Evolutionary conservation across 2,797 vertebrate species (phyloP).

Genomic region (Gephyroberyx darwinii): DNA sequence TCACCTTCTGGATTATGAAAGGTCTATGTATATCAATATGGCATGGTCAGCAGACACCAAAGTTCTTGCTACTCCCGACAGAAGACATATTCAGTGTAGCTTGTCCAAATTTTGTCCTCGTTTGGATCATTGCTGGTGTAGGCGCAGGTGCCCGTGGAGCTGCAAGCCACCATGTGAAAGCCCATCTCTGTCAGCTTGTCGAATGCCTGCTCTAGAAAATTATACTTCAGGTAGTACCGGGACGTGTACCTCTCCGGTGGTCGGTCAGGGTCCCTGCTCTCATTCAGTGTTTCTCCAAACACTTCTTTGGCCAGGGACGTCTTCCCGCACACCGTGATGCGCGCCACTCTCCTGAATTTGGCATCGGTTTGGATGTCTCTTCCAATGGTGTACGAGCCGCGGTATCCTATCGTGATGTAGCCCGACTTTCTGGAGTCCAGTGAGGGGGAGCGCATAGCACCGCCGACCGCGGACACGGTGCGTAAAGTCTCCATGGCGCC

Average conservation of each 20-base stretch:
- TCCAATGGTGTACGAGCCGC: constrained; percentile 91
- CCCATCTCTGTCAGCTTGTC: constrained; percentile 91
- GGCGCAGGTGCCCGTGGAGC: constrained; percentile 92
- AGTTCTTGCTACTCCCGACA: constrained; percentile 86
- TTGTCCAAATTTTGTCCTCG: constrained; percentile 96
- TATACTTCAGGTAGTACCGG: constrained; percentile 93
- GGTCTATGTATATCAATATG: constrained; percentile 51
- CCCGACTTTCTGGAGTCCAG: constrained; percentile 84
- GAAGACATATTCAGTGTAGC: constrained; percentile 97
- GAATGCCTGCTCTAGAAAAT: constrained; percentile 94
- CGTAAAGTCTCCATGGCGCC: constrained; percentile 71
- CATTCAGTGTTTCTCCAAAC: constrained; percentile 93
- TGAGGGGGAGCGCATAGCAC: constrained; percentile 74
- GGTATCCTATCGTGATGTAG: constrained; percentile 93
- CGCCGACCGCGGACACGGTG: constrained; percentile 48
- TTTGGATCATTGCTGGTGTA: constrained; percentile 90
- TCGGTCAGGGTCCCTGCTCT: constrained; percentile 92
- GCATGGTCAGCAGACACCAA: neutral
- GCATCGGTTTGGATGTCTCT: constrained; percentile 93
- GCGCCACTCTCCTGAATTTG: constrained; percentile 91
- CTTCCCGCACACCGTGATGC: constrained; percentile 94
- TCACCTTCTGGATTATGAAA: constrained; percentile 37
- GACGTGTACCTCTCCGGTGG: constrained; percentile 94
- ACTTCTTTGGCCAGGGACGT: constrained; percentile 93
- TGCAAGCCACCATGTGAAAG: constrained; percentile 95